Evolutionary conservation across 2,888 invertebrate genomes (phyloP).

Genomic region (Caenorhabditis panamensis): DNA sequence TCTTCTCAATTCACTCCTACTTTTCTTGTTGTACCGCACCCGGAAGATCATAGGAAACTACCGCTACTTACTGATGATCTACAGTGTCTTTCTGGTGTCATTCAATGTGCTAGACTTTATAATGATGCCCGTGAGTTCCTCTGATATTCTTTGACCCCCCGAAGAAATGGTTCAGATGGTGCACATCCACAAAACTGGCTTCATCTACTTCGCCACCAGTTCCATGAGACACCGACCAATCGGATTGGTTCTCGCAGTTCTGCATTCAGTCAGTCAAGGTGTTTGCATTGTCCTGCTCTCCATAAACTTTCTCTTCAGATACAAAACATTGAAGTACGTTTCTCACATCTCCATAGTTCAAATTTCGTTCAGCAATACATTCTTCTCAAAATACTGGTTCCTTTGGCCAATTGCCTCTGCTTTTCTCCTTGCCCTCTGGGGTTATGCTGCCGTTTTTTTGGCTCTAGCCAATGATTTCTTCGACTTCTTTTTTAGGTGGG

Average conservation of each 20-base stretch:
- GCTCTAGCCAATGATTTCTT: conserved; percentile 19
- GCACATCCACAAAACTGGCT: conserved; percentile 30
- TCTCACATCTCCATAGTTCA: no score
- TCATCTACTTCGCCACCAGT: conserved; percentile 32
- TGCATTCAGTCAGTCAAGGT: conserved; percentile 37
- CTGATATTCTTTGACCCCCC: background rate
- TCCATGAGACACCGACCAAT: conserved; percentile 10
- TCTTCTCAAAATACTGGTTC: conserved; percentile 3
- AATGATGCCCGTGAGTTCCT: conserved; percentile 7
- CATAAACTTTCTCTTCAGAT: conserved; percentile 29
- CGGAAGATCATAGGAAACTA: conserved; percentile 23
- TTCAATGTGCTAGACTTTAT: conserved; percentile 12
- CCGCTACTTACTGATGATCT: conserved; percentile 10
- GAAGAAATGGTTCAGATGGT: conserved; percentile 6
- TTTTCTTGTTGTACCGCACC: conserved; percentile 4
- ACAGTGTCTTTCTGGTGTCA: conserved; percentile 11
- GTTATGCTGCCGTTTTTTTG: background rate
- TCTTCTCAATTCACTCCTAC: background rate
- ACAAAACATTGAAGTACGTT: conserved; percentile 4
- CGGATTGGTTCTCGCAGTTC: conserved; percentile 8
- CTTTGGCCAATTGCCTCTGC: conserved; percentile 1
- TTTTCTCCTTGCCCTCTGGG: conserved; percentile 5
- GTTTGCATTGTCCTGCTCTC: conserved; percentile 28
- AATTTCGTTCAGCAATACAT: background rate
- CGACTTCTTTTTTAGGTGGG: conserved; percentile 29